Base-by-base conservation (phyloP, 2,888 invertebrate species). In the Coenonympha glycerion region DNA sequence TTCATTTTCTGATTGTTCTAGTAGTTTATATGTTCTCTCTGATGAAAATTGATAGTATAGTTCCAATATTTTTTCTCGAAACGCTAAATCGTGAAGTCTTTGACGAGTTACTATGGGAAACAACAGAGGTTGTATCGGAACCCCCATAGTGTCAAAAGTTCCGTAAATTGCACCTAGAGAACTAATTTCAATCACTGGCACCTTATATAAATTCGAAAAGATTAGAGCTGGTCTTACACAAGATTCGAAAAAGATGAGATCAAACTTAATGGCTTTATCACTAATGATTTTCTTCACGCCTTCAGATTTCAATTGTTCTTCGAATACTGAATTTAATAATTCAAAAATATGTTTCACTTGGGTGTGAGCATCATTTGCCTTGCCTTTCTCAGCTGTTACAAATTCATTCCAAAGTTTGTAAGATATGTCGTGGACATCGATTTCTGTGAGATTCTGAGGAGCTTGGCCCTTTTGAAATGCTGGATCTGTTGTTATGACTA, bases 401-500 rank as follows among this genome's bases (percentile, higher is more conserved):
- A 61, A 13, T 4, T 47, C 49, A 8, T 58, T 28, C 4, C 53
- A 56, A 9, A 39, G 3, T 5, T 40, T 22, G 44, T 85, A 80
- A 1, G 78, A 73, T 24, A 69, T 9, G 21, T 73, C 63, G 31
- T 72, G 73, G 0, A 74, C 50, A 42, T 76, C 73, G 1, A 78
- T 73, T 63, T 78, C 71, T 8, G 66, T 73, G 0, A 75, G 45
- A 53, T 76, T 77, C 0, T 54, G 44, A 1, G 78, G 61, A 1
- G 64, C 8, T 39, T 60, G 16, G 0, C 86, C 76, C 22, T 77
- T 73, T 19, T 57, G 52, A 49, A 57, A 58, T 3, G 57, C 63
- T 0, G 80, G 77, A 55, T 77, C 53, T 8, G 83, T 41, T 1
- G 83, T 77, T 3, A 78, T 53, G 0, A 79, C 61, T 0, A 72